Evolutionary conservation across 2,113 vertebrate genomes (phyloP).

Genomic region (Oenanthe melanoleuca): DNA sequence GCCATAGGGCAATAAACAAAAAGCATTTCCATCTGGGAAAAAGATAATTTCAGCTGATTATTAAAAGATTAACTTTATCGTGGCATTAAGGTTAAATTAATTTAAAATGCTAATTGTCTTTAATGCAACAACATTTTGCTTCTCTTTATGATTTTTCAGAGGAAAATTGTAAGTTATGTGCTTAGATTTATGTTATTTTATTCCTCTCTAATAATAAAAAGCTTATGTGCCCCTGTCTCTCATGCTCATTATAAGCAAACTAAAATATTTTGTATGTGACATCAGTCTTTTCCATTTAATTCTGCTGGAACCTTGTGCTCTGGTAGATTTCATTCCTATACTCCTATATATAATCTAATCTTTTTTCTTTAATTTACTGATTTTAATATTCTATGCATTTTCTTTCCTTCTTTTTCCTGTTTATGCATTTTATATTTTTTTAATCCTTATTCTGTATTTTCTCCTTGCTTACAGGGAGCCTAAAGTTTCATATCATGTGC

Average conservation of each 20-base stretch:
- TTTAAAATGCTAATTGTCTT: not conserved
- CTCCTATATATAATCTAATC: fast-evolving
- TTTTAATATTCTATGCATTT: not conserved
- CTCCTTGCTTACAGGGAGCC: not conserved
- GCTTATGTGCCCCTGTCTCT: not conserved
- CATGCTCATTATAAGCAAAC: not conserved
- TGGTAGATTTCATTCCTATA: not conserved
- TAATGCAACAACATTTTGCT: not conserved
- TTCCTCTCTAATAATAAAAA: not conserved
- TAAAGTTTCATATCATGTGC: not conserved
- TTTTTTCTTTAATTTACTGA: not conserved
- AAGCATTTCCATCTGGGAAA: not conserved
- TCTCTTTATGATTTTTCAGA: not conserved
- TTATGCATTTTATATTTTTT: not conserved
- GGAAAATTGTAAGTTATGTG: not conserved
- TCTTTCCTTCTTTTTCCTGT: not conserved
- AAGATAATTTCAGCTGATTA: not conserved
- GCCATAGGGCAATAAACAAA: not conserved
- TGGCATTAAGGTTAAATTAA: not conserved
- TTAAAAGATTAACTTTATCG: not conserved
- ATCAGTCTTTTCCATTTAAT: not conserved
- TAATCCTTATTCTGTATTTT: not conserved
- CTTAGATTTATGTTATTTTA: not conserved
- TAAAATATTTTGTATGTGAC: not conserved
- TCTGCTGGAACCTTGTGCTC: not conserved